A percentile compares a stretch with the other conserved stretches of the same genome.
Evolutionary conservation across 2,113 vertebrate species (phyloP).

Genomic region (Tenebrosternarchus preto): DNA sequence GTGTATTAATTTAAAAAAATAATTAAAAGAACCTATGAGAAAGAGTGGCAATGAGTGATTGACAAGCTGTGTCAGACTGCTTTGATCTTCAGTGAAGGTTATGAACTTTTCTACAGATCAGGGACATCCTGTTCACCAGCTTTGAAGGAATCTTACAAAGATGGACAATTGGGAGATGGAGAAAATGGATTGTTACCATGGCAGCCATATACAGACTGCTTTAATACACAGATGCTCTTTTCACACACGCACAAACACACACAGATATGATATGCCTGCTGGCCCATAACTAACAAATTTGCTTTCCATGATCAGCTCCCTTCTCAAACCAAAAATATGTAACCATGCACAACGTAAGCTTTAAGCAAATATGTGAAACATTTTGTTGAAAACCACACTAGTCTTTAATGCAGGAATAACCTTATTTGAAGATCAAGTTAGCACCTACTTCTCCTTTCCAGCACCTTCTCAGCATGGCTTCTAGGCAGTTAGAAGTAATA

Average conservation of each 20-base stretch:
- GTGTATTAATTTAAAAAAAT: background rate
- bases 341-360: background rate
- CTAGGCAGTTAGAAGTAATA: constrained; percentile 29
- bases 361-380: background rate
- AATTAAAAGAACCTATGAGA: background rate
- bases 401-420: background rate
- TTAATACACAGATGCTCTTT: too few species aligned
- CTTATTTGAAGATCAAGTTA: constrained; percentile 13
- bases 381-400: background rate
- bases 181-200: too few species aligned
- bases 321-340: background rate
- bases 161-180: too few species aligned
- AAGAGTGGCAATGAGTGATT: background rate
- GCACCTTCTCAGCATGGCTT: background rate
- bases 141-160: too few species aligned
- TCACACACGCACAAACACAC: too few species aligned
- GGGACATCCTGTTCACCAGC: background rate
- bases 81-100: constrained; percentile 22
- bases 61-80: background rate
- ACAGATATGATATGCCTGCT: too few species aligned
- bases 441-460: background rate
- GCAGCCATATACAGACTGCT: too few species aligned
- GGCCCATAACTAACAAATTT: background rate
- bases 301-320: background rate
- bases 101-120: background rate